Conservation (phyloP, 2,888 invertebrate species). For the Salpingus planirostris region DNA sequence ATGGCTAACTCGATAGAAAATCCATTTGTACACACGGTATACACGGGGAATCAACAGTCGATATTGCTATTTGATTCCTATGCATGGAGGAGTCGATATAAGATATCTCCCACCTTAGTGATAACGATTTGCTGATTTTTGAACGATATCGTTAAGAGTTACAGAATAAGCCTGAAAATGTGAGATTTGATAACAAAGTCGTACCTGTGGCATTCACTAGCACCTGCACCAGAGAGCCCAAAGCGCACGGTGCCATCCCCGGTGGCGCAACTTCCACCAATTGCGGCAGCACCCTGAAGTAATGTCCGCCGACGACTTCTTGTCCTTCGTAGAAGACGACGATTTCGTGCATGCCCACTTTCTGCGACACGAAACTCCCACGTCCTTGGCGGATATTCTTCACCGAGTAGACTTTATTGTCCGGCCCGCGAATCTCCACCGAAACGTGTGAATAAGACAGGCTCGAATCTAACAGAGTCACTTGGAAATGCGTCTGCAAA, state of each 20-base stretch:
- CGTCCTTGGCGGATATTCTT: conserved; percentile 60
- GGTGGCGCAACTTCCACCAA: conserved; percentile 80
- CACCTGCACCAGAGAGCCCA: conserved; percentile 92
- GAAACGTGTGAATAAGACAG: conserved; percentile 34
- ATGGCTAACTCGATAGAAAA: too few relatives aligned
- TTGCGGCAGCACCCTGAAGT: conserved; percentile 81
- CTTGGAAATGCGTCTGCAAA: conserved; percentile 66
- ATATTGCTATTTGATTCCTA: too few relatives aligned
- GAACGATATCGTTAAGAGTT: too few relatives aligned
- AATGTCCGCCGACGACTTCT: conserved; percentile 50
- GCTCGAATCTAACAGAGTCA: conserved; percentile 57
- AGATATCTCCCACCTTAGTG: too few relatives aligned
- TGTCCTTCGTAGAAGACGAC: conserved; percentile 51
- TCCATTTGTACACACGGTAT: too few relatives aligned
- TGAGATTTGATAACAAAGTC: not conserved
- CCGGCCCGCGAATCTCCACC: conserved; percentile 37
- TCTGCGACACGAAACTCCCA: conserved; percentile 78
- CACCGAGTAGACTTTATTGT: conserved; percentile 41
- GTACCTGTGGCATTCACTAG: conserved; percentile 75
- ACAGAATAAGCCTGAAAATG: not conserved
- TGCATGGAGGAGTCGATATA: too few relatives aligned
- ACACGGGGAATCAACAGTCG: too few relatives aligned
- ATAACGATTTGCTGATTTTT: too few relatives aligned
- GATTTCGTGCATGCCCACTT: conserved; percentile 88
- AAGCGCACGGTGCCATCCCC: conserved; percentile 91